Evolutionary conservation across 2,797 vertebrate species (phyloP).

Genomic region (Malacoctenus gilli): DNA sequence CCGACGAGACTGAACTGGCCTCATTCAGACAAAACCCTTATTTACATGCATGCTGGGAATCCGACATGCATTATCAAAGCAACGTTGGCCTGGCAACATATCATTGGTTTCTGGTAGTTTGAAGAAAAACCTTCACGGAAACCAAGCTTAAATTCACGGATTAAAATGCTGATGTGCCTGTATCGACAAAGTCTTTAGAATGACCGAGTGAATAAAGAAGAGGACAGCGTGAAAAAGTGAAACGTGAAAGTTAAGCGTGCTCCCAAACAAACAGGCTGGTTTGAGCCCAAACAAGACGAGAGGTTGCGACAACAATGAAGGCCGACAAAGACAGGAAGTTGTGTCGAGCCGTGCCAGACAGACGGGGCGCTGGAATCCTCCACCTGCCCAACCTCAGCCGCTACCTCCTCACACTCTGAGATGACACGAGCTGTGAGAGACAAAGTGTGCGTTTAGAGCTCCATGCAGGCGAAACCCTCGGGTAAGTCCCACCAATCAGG

Average conservation of each 20-base stretch:
- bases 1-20: background rate
- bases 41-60: background rate
- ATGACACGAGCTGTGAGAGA: constrained; percentile 13
- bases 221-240: background rate
- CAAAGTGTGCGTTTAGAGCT: constrained; percentile 40
- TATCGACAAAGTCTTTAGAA: too few relatives aligned
- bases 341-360: constrained; percentile 27
- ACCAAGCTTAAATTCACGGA: background rate
- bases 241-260: constrained; percentile 13
- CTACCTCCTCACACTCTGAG: constrained; percentile 14
- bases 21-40: constrained; percentile 5
- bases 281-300: constrained; percentile 57
- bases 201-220: too few relatives aligned
- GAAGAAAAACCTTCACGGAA: background rate
- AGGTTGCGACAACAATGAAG: constrained; percentile 59
- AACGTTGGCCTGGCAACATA: background rate
- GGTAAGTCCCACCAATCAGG: constrained; percentile 13
- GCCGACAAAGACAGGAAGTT: constrained; percentile 75
- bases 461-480: constrained; percentile 3
- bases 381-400: constrained; percentile 57
- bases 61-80: constrained; percentile 1
- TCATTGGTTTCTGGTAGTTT: background rate
- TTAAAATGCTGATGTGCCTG: too few relatives aligned
- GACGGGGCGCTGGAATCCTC: constrained; percentile 56
- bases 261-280: constrained; percentile 34